These are phyloP conservation scores for Sycobia sp. DNA, from an alignment of 1,140 invertebrate genomes.

Conservation along the genomic window DNA sequence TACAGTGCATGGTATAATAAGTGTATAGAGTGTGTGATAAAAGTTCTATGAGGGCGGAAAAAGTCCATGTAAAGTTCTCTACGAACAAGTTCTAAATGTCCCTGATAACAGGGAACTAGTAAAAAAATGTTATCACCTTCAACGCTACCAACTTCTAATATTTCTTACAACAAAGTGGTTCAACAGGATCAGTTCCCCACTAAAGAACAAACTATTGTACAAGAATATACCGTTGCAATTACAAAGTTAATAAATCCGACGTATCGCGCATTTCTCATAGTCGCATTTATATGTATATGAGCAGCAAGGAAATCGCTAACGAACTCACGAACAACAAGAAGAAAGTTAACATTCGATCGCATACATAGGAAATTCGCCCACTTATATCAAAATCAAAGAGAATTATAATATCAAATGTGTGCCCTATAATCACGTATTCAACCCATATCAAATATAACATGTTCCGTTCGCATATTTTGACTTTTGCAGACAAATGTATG, in stretches of 20 bases:
- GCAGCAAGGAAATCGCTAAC: background rate
- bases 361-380: background rate
- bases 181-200: background rate
- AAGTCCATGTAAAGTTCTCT: too few species aligned
- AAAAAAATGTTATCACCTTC: too few species aligned
- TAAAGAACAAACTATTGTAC: slow-evolving; percentile 8
- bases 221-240: background rate
- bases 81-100: too few species aligned
- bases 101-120: too few species aligned
- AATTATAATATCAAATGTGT: slow-evolving; percentile 21
- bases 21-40: too few species aligned
- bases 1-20: too few species aligned
- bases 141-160: too few species aligned
- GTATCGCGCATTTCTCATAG: slow-evolving; percentile 6
- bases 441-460: background rate
- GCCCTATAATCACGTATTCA: slow-evolving; percentile 1
- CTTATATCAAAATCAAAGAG: slow-evolving; percentile 1
- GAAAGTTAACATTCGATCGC: background rate
- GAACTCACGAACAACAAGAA: background rate
- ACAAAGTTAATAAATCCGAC: background rate
- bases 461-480: slow-evolving; percentile 8
- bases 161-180: too few species aligned
- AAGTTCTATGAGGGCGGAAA: too few species aligned
- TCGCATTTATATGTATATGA: slow-evolving; percentile 14
- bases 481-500: slow-evolving; percentile 26